phyloP scores from a whole-genome alignment of 2,797 vertebrate species.

The Pipistrellus pygmaeus region DNA sequence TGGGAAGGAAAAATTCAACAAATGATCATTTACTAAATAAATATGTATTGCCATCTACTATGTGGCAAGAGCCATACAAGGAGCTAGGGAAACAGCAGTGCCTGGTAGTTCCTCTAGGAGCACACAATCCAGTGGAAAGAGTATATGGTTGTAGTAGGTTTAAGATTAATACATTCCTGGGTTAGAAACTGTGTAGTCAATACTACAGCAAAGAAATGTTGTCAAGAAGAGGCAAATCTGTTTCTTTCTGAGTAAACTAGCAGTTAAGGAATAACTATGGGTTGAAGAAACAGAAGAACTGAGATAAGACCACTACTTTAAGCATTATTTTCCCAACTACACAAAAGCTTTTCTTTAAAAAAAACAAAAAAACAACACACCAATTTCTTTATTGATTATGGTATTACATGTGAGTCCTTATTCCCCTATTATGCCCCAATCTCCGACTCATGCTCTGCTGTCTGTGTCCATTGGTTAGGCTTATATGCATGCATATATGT shows the following conservation, averaged over 20 bases:
- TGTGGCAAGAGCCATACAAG: not conserved
- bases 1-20: not conserved
- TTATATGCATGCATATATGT: too few species aligned
- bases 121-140: not conserved
- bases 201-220: not conserved
- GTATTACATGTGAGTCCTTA: too few species aligned
- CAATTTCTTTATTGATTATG: too few species aligned
- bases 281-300: not conserved
- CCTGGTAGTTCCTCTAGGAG: not conserved
- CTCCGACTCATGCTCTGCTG: too few species aligned
- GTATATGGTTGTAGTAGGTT: not conserved
- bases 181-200: not conserved
- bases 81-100: not conserved
- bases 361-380: too few species aligned
- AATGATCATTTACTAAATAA: not conserved
- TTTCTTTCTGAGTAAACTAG: not conserved
- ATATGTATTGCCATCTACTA: not conserved
- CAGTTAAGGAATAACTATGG: too few species aligned
- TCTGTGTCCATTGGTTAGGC: too few species aligned
- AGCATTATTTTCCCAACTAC: not conserved
- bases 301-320: not conserved
- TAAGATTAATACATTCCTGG: not conserved
- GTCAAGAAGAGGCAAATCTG: not conserved
- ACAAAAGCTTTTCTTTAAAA: not conserved
- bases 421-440: too few species aligned